These are phyloP conservation scores for Drosophila recens DNA, from an alignment of 2,888 invertebrate genomes.

Conservation along the genomic window DNA sequence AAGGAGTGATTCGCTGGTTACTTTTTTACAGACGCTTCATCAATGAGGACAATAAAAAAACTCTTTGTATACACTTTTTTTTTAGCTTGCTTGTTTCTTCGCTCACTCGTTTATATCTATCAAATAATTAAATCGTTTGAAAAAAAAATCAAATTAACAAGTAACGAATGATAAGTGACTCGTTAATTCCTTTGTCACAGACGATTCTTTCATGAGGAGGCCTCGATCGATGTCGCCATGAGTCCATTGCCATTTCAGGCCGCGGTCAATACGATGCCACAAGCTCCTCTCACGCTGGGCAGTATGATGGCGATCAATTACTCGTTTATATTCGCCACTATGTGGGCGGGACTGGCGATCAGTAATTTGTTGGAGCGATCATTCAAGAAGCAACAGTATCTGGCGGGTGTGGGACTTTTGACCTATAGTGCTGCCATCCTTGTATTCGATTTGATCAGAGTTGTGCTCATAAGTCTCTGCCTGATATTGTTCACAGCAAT, in stretches of 20 bases:
- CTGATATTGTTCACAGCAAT: slow-evolving; percentile 58
- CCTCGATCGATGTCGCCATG: slow-evolving; percentile 59
- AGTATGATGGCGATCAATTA: slow-evolving; percentile 52
- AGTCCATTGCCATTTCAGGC: slow-evolving; percentile 51
- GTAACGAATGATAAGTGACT: no score
- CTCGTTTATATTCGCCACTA: slow-evolving; percentile 43
- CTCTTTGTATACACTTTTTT: no score
- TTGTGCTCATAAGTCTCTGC: slow-evolving; percentile 57
- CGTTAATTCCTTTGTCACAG: slow-evolving; percentile 17
- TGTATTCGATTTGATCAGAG: slow-evolving; percentile 32
- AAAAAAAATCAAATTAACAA: background rate
- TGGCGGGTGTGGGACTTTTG: slow-evolving; percentile 50
- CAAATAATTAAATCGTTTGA: background rate
- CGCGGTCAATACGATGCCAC: slow-evolving; percentile 38
- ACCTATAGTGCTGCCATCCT: slow-evolving; percentile 25
- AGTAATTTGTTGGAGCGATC: slow-evolving; percentile 36
- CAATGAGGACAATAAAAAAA: no score
- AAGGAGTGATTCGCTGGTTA: no score
- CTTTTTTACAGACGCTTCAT: no score
- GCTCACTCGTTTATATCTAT: background rate
- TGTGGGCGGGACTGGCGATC: slow-evolving; percentile 41
- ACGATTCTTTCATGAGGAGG: slow-evolving; percentile 42
- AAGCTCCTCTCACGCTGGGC: slow-evolving; percentile 42
- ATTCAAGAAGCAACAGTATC: slow-evolving; percentile 56
- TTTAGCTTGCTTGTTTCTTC: background rate